Base-by-base conservation (phyloP, 2,888 invertebrate species). In the Oxytorus armatus region DNA sequence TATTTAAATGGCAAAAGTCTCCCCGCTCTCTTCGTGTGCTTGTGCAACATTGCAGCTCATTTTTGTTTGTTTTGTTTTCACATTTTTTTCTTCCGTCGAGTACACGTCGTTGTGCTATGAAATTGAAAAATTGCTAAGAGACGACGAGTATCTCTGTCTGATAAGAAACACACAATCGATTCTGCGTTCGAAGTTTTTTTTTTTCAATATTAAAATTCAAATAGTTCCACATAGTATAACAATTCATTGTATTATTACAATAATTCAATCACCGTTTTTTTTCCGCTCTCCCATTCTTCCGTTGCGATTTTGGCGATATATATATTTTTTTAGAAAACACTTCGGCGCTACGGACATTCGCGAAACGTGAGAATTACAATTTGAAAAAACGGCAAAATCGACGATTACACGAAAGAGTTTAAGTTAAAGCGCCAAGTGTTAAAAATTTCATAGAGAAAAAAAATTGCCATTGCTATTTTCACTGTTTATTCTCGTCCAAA, bases 401-500 rank as follows among this genome's bases (percentile, higher is more conserved):
- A 68, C 14, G 5, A 49, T 4, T n/a, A n/a, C 29, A 42, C 21
- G 51, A 63, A 63, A 33, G 36, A 70, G 44, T 55, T 59, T 3
- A n/a, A n/a, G n/a, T n/a, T n/a, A 23, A 65, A 44, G 68, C 61
- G 79, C 55, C 51, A 61, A 49, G 51, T 69, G 76, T n/a, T 77
- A 42, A 77, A 75, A 81, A 25, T 77, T 77, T 65, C 55, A 57
- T 39, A 69, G 44, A 75, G 49, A 80, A 44, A 73, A 74, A 61
- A 76, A 63, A 75, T 47, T 73, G n/a, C n/a, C 23, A 51, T 83
- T 75, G n/a, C 10, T 29, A 55, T 57, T 83, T 80, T 88, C 86
- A 84, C 86, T 86, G 83, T 89, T 89, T 88, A 88, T 89, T 88
- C 87, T 88, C 86, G 88, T 88, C 86, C 88, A 88, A 90, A 90